Conservation (phyloP, 2,113 vertebrate genomes). For the Cacatua alba region DNA sequence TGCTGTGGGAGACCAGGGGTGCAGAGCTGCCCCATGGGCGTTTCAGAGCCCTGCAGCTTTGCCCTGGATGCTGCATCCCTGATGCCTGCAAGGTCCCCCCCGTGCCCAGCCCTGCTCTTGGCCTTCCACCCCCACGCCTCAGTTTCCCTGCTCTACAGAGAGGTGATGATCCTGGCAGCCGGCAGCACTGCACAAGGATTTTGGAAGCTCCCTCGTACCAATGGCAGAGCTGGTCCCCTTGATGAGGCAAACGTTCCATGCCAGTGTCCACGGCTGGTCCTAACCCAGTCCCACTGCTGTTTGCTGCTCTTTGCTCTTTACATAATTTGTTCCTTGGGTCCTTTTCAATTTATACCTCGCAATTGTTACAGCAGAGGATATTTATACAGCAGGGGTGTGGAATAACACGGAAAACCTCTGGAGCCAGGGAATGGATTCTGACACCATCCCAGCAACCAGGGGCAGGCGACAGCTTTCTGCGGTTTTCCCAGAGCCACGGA, state of each 20-base stretch:
- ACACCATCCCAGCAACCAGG: background rate
- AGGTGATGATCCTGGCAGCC: fast-evolving
- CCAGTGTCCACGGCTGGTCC: background rate
- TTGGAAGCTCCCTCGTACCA: background rate
- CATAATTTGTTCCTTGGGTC: conserved; percentile 57
- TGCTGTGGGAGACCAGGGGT: fast-evolving
- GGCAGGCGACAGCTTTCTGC: background rate
- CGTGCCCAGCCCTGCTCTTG: fast-evolving
- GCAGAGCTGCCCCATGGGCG: fast-evolving
- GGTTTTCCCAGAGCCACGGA: background rate
- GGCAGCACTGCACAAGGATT: background rate
- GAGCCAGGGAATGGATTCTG: background rate
- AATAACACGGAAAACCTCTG: background rate
- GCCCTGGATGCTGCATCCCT: background rate
- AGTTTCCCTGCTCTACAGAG: background rate
- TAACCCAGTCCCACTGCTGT: background rate
- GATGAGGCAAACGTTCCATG: background rate
- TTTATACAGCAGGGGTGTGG: background rate
- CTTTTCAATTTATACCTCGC: conserved; percentile 1
- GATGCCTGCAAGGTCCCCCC: background rate
- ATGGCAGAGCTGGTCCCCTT: background rate
- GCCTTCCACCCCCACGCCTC: background rate
- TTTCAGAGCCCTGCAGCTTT: background rate
- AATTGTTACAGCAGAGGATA: background rate
- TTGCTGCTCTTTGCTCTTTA: conserved; percentile 23